Conservation (phyloP, 1,140 invertebrate genomes). For the Calliopsis andreniformis region DNA sequence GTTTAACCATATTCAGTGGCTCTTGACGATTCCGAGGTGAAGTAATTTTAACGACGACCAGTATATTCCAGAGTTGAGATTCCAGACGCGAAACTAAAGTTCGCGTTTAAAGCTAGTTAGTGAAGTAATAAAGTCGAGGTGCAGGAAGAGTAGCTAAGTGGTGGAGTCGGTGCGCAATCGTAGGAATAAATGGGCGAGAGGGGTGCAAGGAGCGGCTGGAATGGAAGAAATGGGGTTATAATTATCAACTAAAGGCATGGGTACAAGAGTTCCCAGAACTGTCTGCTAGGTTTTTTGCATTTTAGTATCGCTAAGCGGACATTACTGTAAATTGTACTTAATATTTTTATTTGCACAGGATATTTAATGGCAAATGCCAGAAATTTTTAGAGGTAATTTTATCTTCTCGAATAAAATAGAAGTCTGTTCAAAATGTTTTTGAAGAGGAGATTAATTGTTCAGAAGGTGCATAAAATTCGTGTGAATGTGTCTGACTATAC, state of each 20-base stretch:
- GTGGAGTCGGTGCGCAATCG: slow-evolving; percentile 43
- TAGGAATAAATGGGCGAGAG: slow-evolving; percentile 43
- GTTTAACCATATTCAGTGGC: slow-evolving; percentile 34
- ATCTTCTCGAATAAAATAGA: too few relatives aligned
- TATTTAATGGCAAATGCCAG: too few relatives aligned
- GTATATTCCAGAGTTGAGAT: slow-evolving; percentile 29
- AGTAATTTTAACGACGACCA: slow-evolving; percentile 12
- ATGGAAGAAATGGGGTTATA: slow-evolving; percentile 24
- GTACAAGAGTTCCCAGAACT: neutral
- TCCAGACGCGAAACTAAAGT: slow-evolving; percentile 43
- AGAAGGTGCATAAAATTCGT: too few relatives aligned
- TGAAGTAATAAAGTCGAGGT: slow-evolving; percentile 49
- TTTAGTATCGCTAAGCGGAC: neutral
- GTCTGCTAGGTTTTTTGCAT: neutral
- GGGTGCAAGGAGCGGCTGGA: neutral
- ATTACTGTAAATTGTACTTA: neutral
- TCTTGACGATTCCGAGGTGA: neutral
- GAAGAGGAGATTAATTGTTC: too few relatives aligned
- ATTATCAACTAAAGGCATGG: slow-evolving; percentile 38
- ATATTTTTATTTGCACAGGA: neutral
- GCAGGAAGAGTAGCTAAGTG: slow-evolving; percentile 42
- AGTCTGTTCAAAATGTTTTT: too few relatives aligned
- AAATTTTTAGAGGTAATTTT: too few relatives aligned
- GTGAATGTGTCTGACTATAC: too few relatives aligned
- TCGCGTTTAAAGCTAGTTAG: slow-evolving; percentile 51